Evolutionary conservation across 2,888 invertebrate genomes (phyloP), one percentile per base, ranked within the genome.

Genomic region (Erynnis tages): DNA sequence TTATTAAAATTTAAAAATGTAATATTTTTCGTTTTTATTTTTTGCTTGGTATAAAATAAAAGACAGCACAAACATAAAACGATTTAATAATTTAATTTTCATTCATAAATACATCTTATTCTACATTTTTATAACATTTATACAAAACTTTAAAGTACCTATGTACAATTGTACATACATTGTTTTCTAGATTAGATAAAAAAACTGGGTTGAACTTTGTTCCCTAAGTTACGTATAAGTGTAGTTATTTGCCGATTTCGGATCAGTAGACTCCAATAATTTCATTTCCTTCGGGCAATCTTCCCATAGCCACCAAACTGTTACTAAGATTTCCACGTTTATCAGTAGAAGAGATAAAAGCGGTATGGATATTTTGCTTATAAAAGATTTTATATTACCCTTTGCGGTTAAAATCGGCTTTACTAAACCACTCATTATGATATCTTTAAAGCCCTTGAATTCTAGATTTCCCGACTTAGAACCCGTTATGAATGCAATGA

Each of bases 261-360:
- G 16, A 25, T 34, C 25, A 32, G 16, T 43, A 25, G 41, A 43
- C 25, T 25, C 49, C 23, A 41, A 23, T n/a, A n/a, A n/a, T 41
- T 49, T 41, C 55, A 60, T 70, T 59, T 78, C 78, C 23, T 65
- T 62, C 1, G 79, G 74, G 58, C 88, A 84, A 32, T 89, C 89
- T 37, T 90, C 90, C 90, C 90, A 90, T 29, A 90, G 54, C 89
- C 90, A 90, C 90, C 90, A 90, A 1, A 87, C 65, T 4, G 79
- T 79, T 7, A 87, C 64, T 57, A 90, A 62, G 19, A 90, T 77
- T 56, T 90, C 86, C 25, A 86, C 53, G 62, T 90, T 89, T 8
- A 90, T 82, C 53, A 87, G 68, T 13, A 89, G 35, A 52, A 90
- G 61, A 6, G 79, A 66, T 59, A 90, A 70, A 38, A 88, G 55